A percentile compares a stretch with the other conserved stretches of the same genome.
phyloP scores from a whole-genome alignment of 2,113 vertebrate species.

The Tringa solitaria region DNA sequence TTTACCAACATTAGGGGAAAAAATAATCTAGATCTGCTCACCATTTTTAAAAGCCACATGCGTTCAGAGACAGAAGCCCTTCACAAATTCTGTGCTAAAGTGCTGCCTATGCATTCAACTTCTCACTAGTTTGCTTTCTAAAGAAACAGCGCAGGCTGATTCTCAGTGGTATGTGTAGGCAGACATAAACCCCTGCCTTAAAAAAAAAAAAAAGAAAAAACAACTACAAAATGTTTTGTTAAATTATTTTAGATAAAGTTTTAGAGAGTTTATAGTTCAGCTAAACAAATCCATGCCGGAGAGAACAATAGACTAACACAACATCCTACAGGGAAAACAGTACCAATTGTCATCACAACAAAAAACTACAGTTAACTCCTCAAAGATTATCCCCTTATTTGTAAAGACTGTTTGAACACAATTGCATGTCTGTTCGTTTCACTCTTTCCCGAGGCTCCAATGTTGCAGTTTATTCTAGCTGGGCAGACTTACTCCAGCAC shows the following conservation, averaged over 20 bases:
- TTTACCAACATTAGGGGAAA: not conserved
- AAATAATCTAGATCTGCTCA: not conserved
- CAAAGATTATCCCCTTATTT: not conserved
- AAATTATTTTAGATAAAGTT: not conserved
- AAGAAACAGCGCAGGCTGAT: not conserved
- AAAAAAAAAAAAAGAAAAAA: not conserved
- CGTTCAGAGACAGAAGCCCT: not conserved
- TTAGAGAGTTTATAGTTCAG: not conserved
- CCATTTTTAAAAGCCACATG: not conserved
- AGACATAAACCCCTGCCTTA: not conserved
- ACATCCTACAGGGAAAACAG: not conserved
- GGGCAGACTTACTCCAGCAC: not conserved
- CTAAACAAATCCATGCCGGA: not conserved
- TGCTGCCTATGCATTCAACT: not conserved
- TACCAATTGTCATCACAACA: not conserved
- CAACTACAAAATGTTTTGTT: not conserved
- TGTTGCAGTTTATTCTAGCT: not conserved
- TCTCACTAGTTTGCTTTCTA: not conserved
- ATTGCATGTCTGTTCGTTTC: not conserved
- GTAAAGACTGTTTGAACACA: not conserved
- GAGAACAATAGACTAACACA: conserved; percentile 20
- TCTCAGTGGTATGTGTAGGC: not conserved
- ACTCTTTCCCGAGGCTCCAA: not conserved
- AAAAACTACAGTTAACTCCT: not conserved
- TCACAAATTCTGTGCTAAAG: not conserved